These are phyloP conservation scores for Dendronephthya gigantea DNA, from an alignment of 64 coral and sea anemone genomes.

Conservation along the genomic window DNA sequence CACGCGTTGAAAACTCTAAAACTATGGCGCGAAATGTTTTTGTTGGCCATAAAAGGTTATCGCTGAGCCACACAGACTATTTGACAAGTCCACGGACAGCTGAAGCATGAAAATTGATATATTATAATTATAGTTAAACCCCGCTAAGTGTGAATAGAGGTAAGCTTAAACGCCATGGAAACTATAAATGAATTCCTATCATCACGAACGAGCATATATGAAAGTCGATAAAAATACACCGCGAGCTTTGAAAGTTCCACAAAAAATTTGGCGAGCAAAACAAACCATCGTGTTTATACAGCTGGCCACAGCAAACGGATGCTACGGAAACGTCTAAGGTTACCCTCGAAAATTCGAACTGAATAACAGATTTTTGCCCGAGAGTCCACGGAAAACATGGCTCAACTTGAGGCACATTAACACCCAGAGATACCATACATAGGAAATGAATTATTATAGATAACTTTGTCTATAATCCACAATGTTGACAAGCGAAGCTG, in stretches of 20 bases:
- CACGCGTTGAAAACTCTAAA: background rate
- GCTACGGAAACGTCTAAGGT: background rate
- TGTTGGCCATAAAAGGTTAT: background rate
- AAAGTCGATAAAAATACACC: background rate
- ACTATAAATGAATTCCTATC: background rate
- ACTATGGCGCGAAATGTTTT: background rate
- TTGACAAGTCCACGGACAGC: background rate
- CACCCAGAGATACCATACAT: background rate
- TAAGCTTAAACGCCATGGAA: background rate
- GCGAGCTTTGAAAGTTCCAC: background rate
- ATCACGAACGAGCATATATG: background rate
- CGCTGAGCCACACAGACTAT: background rate
- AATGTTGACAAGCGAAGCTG: no score
- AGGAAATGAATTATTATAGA: no score
- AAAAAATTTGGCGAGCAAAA: background rate
- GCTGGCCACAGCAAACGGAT: background rate
- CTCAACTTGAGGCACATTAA: background rate
- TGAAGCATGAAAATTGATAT: background rate
- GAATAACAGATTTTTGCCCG: background rate
- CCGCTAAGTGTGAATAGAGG: background rate
- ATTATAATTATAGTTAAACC: background rate
- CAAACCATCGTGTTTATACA: background rate
- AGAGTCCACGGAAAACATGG: background rate
- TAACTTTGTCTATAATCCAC: no score
- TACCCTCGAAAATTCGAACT: background rate